Percentiles rank a stretch among this genome's conserved stretches.
phyloP scores from a whole-genome alignment of 1,140 invertebrate genomes.

The Piezodorus guildinii region DNA sequence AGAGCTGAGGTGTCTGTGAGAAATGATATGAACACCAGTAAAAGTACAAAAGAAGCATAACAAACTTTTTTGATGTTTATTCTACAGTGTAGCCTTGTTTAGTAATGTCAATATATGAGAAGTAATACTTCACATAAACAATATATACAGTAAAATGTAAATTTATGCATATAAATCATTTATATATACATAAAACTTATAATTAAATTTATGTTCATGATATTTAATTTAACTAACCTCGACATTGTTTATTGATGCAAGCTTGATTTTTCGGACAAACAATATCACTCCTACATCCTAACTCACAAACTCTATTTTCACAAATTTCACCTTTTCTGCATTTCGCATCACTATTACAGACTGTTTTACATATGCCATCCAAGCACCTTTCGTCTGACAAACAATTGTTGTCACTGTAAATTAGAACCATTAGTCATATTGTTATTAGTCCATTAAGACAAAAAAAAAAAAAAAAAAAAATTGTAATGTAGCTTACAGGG shows the following conservation, averaged over 20 bases:
- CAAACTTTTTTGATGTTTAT: too few species aligned
- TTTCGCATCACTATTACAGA: conserved; percentile 72
- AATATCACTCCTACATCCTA: conserved; percentile 71
- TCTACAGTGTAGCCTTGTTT: too few species aligned
- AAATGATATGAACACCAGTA: too few species aligned
- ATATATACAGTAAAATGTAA: too few species aligned
- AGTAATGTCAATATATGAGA: too few species aligned
- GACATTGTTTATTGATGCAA: conserved; percentile 71
- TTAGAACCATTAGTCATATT: not conserved
- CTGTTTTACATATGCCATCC: conserved; percentile 60
- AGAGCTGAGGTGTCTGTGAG: too few species aligned
- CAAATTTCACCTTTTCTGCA: conserved; percentile 70
- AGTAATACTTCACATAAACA: too few species aligned
- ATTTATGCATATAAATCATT: too few species aligned
- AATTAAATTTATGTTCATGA: not conserved
- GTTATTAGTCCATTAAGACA: not conserved
- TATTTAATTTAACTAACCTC: conserved; percentile 40
- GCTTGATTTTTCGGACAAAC: conserved; percentile 59
- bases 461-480: too few species aligned
- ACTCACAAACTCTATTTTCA: conserved; percentile 69
- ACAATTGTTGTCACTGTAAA: conserved; percentile 63
- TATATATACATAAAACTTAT: too few species aligned
- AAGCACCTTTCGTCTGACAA: conserved; percentile 74
- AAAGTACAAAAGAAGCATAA: too few species aligned
- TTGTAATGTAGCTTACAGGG: conserved; percentile 41